phyloP scores from a whole-genome alignment of 2,888 invertebrate species.

The Steinernema carpocapsae region DNA sequence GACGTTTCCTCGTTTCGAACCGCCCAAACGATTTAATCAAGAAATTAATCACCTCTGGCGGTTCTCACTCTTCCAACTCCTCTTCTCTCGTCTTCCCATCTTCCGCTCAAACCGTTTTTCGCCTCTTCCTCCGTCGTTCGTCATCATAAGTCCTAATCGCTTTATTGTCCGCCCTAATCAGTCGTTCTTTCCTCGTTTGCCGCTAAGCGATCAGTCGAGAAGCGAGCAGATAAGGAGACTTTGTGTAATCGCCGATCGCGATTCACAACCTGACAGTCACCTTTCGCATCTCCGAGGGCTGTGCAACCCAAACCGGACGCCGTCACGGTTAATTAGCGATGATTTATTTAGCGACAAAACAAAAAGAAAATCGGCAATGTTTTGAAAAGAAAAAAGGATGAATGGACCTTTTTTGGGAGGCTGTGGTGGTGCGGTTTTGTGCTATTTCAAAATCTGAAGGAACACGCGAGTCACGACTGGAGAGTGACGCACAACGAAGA shows the following conservation, averaged over 20 bases:
- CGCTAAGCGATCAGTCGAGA: neutral
- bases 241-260: neutral
- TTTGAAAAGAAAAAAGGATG: no score
- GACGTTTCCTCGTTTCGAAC: no score
- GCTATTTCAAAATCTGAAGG: no score
- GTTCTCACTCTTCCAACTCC: slow-evolving; percentile 3
- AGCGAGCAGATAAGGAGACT: neutral
- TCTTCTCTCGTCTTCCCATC: neutral
- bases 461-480: no score
- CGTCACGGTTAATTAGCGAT: slow-evolving; percentile 8
- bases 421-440: no score
- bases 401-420: no score
- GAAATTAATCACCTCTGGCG: neutral
- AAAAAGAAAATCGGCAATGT: neutral
- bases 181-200: neutral
- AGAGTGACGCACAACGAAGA: no score
- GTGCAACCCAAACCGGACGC: slow-evolving; percentile 17
- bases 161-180: slow-evolving; percentile 24
- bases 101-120: neutral
- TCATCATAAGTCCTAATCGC: neutral
- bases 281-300: neutral
- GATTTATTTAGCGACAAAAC: neutral
- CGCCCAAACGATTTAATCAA: no score
- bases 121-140: neutral
- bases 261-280: slow-evolving; percentile 3